Base-by-base conservation (phyloP, 2,113 vertebrate species). In the Triplophysa dalaica region DNA sequence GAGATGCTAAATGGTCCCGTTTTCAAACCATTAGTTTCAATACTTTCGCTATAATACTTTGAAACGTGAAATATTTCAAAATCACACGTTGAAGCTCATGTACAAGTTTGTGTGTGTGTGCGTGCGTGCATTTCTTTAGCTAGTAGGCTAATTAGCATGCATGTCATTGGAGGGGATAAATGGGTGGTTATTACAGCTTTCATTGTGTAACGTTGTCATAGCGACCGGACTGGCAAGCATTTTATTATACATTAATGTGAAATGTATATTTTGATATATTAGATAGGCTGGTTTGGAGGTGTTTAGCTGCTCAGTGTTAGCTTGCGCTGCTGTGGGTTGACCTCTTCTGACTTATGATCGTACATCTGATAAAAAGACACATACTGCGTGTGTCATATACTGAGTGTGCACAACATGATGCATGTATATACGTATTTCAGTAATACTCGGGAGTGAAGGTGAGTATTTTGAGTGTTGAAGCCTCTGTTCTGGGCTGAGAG, bases 101-200 rank as follows among this genome's bases (percentile, higher is more conserved):
- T 60, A 41, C 52, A 73, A 29, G 7, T 58, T 6, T 38, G 70
- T 12, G 5, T 65, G 56, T 16, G 74, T 33, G 24, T 38, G 70
- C 5, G 6, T 65, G 56, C 10, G 61, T 33, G 24, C 41, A 21
- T 65, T n/a, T 76, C 22, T 63, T 5, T 11, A 84, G 89, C 86
- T 83, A 82, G 26, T 52, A 67, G 48, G 87, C 84, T 89, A 89
- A 78, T 50, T 61, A 65, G 78, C 45, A 77, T 79, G 26, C 73
- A 43, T 65, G 74, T 76, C 61, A 50, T 75, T 50, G 60, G 13
- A 61, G 61, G 50, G 52, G 58, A 2, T 17, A 29, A 4, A 38
- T 29, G 19, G 75, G 58, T 68, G 4, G 1, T 79, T 43, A 33
- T 16, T 3, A 7, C 26, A 43, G 19, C 0, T 10, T n/a, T 22